Conservation (phyloP, 2,888 invertebrate genomes). For the Allygus modestus region DNA sequence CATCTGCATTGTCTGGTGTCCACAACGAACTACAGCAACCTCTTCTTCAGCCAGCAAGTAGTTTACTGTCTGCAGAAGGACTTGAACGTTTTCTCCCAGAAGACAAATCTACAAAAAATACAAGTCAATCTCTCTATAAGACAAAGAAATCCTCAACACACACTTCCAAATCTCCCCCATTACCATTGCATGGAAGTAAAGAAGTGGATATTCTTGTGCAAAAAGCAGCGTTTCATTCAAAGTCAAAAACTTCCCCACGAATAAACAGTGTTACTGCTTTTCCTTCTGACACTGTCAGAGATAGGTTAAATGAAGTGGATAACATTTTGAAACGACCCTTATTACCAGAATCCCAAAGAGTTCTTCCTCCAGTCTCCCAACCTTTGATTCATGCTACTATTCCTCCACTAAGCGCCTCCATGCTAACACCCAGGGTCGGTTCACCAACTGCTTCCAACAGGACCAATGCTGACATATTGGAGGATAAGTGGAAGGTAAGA, state of each 20-base stretch:
- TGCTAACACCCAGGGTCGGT: neutral
- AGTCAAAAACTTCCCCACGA: neutral
- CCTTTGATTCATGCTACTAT: conserved; percentile 29
- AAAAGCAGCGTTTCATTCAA: conserved; percentile 6
- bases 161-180: neutral
- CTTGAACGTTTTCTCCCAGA: neutral
- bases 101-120: neutral
- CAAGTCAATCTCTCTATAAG: neutral
- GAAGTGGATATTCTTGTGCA: conserved; percentile 20
- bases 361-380: conserved; percentile 9
- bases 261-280: neutral
- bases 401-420: conserved; percentile 14
- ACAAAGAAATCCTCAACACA: neutral
- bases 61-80: neutral
- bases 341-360: neutral
- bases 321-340: conserved; percentile 10
- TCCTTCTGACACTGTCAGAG: neutral
- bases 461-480: neutral
- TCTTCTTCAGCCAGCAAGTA: neutral
- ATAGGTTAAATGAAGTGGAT: conserved; percentile 31
- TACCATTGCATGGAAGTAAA: neutral
- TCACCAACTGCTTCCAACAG: neutral
- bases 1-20: neutral
- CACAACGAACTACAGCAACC: conserved; percentile 9
- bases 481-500: conserved; percentile 47